Evolutionary conservation across 2,888 invertebrate genomes (phyloP), one percentile per base, ranked within the genome.

Genomic region (Dicyrtomina minuta): DNA sequence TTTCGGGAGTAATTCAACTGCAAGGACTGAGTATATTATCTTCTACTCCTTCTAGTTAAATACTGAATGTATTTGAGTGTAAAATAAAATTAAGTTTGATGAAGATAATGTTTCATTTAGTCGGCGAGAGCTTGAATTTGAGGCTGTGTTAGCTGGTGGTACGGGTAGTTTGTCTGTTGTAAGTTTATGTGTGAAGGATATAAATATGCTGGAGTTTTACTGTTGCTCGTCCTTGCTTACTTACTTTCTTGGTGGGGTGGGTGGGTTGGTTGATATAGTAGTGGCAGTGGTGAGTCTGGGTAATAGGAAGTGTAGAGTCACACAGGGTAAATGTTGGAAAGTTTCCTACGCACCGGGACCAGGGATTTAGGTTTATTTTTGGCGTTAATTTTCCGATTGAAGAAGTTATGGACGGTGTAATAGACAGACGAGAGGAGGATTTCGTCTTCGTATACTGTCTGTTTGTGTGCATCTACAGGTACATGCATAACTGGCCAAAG

Each of bases 371-470:
- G 64, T 27, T 65, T 51, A 43, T 51, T 65, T 55, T 55, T 20
- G 65, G 41, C 55, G 17, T 51, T 65, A 39, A 61, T 65, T 65
- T 55, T 55, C 43, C 53, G 41, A 55, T 65, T 65, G 65, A 65
- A 55, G 41, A 65, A 55, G 15, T 65, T 55, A 55, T 64, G 64
- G 49, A 60, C 60, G 22, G 15, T 43, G 17, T 41, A 60, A 60
- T 41, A 60, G 44, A 44, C 60, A 60, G 26, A 17, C 10, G 17
- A 58, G 39, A n/a, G 58, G 39, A n/a, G 39, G 39, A 39, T 39
- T 55, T 39, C 39, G 33, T 33, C 33, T 33, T 33, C 33, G 33
- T 33, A 33, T 3, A 33, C 4, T 8, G 4, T 33, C 33, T 33
- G 4, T 8, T n/a, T 33, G 33, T 3, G 8, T 33, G 33, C 33